phyloP scores from a whole-genome alignment of 2,888 invertebrate genomes.

The Athetis lepigone region DNA sequence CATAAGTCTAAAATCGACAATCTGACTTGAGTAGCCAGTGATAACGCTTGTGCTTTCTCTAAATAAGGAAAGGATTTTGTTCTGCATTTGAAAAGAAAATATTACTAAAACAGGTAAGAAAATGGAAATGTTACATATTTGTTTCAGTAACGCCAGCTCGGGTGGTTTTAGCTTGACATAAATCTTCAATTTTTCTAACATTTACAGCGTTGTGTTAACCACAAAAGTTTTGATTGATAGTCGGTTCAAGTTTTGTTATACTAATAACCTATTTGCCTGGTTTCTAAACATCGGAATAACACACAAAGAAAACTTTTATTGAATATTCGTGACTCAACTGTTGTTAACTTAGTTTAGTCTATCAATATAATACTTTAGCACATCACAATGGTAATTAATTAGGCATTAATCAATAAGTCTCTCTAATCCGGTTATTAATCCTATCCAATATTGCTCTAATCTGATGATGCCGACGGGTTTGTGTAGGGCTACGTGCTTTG shows the following conservation, averaged over 20 bases:
- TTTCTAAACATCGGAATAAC: constrained; percentile 2
- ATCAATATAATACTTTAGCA: background rate
- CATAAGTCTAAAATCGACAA: too few relatives aligned
- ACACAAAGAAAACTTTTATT: constrained; percentile 12
- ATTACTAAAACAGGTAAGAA: constrained; percentile 10
- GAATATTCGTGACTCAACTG: background rate
- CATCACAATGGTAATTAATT: constrained; percentile 25
- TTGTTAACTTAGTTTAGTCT: too few relatives aligned
- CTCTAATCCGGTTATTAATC: constrained; percentile 37
- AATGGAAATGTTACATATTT: constrained; percentile 5
- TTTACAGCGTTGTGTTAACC: constrained; percentile 33
- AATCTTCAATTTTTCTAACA: constrained; percentile 38
- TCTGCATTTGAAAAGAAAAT: too few relatives aligned
- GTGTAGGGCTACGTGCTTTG: too few relatives aligned
- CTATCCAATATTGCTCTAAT: constrained; percentile 9
- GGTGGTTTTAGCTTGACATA: constrained; percentile 28
- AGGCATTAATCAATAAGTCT: constrained; percentile 16
- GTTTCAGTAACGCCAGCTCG: constrained; percentile 25
- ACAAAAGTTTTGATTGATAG: constrained; percentile 57
- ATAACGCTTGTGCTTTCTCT: too few relatives aligned
- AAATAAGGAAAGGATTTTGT: too few relatives aligned
- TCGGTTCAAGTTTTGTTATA: constrained; percentile 19
- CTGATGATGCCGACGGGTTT: too few relatives aligned
- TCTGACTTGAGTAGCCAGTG: too few relatives aligned
- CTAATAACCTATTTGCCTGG: constrained; percentile 30